These are phyloP conservation scores for Lateolabrax maculatus DNA, from an alignment of 2,797 vertebrate species.

Conservation along the genomic window DNA sequence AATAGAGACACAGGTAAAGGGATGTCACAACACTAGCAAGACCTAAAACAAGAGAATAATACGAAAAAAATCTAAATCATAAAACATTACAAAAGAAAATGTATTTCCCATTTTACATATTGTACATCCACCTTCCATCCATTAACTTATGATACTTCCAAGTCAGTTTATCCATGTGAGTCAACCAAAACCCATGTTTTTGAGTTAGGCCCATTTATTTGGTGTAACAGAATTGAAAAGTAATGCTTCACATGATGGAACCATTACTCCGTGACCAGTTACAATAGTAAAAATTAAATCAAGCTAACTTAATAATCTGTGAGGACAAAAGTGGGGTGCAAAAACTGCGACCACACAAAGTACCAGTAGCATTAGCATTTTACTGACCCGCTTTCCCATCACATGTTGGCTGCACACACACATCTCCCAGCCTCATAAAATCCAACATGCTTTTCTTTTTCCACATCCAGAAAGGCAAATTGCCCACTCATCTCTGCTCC, in stretches of 20 bases:
- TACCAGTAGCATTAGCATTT: neutral
- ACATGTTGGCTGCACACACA: neutral
- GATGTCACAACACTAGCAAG: slow-evolving; percentile 92
- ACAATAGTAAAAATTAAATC: neutral
- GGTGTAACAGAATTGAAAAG: neutral
- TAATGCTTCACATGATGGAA: neutral
- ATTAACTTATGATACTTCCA: neutral
- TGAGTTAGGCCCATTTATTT: neutral
- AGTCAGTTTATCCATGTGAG: neutral
- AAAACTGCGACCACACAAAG: neutral
- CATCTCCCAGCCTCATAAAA: neutral
- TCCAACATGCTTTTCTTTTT: neutral
- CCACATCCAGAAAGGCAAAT: neutral
- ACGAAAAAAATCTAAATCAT: neutral
- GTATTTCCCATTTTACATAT: neutral
- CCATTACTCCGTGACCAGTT: neutral
- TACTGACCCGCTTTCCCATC: neutral
- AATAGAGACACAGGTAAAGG: slow-evolving; percentile 93
- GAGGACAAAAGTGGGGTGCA: neutral
- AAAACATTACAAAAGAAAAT: neutral
- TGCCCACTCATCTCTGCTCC: neutral
- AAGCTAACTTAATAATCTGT: neutral
- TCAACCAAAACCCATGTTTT: neutral
- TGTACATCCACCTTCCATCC: neutral
- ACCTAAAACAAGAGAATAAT: slow-evolving; percentile 77